Base-by-base conservation (phyloP, 2,113 vertebrate genomes). In the Pan paniscus region DNA sequence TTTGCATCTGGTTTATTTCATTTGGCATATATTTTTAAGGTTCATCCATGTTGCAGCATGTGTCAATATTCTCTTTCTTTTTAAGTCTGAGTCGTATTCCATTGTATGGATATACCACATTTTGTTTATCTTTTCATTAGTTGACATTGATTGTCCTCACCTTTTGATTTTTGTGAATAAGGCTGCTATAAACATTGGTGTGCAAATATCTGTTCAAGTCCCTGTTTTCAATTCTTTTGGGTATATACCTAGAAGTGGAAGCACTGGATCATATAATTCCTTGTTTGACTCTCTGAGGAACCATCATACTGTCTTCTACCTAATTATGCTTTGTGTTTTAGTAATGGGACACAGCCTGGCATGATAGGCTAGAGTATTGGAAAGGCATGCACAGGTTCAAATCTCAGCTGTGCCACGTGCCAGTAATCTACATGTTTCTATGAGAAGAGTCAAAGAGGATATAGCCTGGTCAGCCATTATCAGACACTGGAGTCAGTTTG, bases 11-110 rank as follows among this genome's bases (percentile, higher is more conserved):
- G 59, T 3, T 72, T 92, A 40, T 89, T 87, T 94, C 89, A 87
- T 32, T 88, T 64, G 48, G 59, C n/a, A 40, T 52, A 38, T 90
- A 25, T 89, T 92, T 76, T 78, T n/a, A 83, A 94, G 52, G 43
- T 43, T 82, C 18, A 23, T 46, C 35, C 27, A 6, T 92, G 64
- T 57, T 40, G 22, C 30, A 78, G n/a, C 75, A 35, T 32, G n/a
- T 84, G 64, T 80, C 25, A 91, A 30, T 57, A 84, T 96, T 79
- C 35, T 23, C 23, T 89, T 96, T 59, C 30, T 68, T 89, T 89
- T 70, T 30, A 78, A 78, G 43, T 57, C 32, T 80, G 52, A 89
- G 48, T 84, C 84, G 32, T 40, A 94, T 46, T 82, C 38, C 50
- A 55, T 35, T 55, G 1, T 30, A 14, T 46, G 5, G 23, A 32